Evolutionary conservation across 2,888 invertebrate species (phyloP).

Genomic region (Drosophila colorata): DNA sequence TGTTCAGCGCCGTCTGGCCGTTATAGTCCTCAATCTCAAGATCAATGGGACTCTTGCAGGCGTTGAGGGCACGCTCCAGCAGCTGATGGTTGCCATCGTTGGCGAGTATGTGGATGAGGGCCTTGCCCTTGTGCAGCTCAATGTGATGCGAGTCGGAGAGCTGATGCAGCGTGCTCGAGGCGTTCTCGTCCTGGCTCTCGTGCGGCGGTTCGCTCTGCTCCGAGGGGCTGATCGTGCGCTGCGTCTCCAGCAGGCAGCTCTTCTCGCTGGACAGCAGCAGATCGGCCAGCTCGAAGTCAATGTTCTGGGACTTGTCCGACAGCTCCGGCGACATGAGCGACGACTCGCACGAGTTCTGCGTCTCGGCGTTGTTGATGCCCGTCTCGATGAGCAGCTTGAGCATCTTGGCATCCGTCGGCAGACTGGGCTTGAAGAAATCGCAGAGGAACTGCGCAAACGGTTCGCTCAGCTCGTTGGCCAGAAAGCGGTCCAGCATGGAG

Average conservation of each 20-base stretch:
- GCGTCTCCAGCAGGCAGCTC: constrained; percentile 84
- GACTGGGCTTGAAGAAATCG: constrained; percentile 87
- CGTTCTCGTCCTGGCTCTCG: constrained; percentile 85
- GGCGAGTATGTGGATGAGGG: constrained; percentile 91
- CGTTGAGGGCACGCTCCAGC: constrained; percentile 88
- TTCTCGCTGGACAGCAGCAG: constrained; percentile 84
- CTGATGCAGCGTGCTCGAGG: constrained; percentile 83
- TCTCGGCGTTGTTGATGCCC: constrained; percentile 87
- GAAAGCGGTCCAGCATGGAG: constrained; percentile 84
- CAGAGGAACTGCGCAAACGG: constrained; percentile 85
- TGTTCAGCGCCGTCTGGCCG: constrained; percentile 94
- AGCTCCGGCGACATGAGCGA: constrained; percentile 85
- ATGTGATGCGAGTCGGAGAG: constrained; percentile 84
- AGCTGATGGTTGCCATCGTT: constrained; percentile 91
- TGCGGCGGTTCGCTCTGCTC: constrained; percentile 84
- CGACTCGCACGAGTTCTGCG: constrained; percentile 84
- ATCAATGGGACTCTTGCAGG: constrained; percentile 86
- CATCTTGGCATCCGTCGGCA: constrained; percentile 90
- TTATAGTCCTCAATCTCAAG: constrained; percentile 90
- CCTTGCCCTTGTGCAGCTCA: constrained; percentile 87
- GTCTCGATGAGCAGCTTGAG: constrained; percentile 91
- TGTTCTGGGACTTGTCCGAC: constrained; percentile 85
- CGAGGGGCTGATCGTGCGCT: constrained; percentile 83
- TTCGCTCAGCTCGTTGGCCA: constrained; percentile 84
- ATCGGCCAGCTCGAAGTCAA: constrained; percentile 85